Base-by-base conservation (phyloP, 2,888 invertebrate species). In the Neocrepidodera transversa region DNA sequence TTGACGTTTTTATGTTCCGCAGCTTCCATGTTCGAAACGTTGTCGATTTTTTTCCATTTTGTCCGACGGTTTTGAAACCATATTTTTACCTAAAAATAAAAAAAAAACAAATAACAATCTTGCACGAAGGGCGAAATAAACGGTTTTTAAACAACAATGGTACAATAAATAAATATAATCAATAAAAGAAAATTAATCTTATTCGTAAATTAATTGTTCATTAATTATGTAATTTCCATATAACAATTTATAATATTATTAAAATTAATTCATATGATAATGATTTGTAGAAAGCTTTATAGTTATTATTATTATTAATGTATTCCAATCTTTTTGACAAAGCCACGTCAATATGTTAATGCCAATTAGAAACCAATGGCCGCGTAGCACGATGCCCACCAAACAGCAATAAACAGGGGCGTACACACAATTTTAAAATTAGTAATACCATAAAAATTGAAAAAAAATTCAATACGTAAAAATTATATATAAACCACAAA, bases 31-130 rank as follows among this genome's bases (percentile, higher is more conserved):
- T 92, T 93, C 61, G 90, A 87, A 54, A 95, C 89, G 81, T 94
- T 94, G 81, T 95, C 95, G 78, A 94, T 94, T 79, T 95, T 95
- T 82, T 95, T 96, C 89, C 89, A 89, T 74, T 89, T 89, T 16
- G 89, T 89, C 56, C 89, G 82, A 79, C 95, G 85, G 78, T 93
- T 93, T 81, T 93, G 93, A 79, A 93, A 93, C 93, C 93, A 93
- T 68, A 93, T 93, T 82, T 93, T 93, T 71, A 93, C 92, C 92
- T 93, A 86, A 6, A 52, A 53, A 17, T 30, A 32, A 30, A 43
- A 14, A 35, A 52, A 17, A 42, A 8, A 6, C 28, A 6, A 28
- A 6, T 28, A 28, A 28, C 2, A 23, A 23, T 3, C 23, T 6
- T 6, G 23, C 4, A 4, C 3, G n/a, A n/a, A n/a, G n/a, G n/a